These are phyloP conservation scores for Thereva unica DNA, from an alignment of 2,888 invertebrate species.

Conservation along the genomic window DNA sequence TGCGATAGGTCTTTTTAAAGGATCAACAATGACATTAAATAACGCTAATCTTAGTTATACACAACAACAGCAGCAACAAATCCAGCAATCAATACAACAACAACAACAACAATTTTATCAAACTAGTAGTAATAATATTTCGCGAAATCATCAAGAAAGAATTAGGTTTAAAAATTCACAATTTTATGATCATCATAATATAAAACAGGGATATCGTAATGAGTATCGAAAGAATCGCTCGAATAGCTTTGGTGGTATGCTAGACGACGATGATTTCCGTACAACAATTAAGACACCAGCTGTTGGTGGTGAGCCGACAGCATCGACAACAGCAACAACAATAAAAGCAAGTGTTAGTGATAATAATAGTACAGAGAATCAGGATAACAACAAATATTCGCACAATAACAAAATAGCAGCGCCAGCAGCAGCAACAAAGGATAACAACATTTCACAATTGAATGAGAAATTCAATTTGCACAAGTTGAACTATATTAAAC, in stretches of 20 bases:
- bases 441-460: slow-evolving; percentile 5
- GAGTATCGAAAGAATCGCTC: slow-evolving; percentile 31
- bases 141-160: slow-evolving; percentile 24
- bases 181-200: slow-evolving; percentile 22
- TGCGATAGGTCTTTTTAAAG: slow-evolving; percentile 75
- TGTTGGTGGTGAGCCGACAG: not conserved
- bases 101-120: slow-evolving; percentile 50
- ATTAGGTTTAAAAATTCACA: slow-evolving; percentile 28
- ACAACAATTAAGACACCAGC: slow-evolving; percentile 40
- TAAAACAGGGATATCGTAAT: slow-evolving; percentile 11
- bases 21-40: slow-evolving; percentile 73
- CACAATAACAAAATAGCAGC: slow-evolving; percentile 13
- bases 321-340: not conserved
- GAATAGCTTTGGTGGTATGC: slow-evolving; percentile 12
- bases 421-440: slow-evolving; percentile 25
- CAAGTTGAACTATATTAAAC: not conserved
- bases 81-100: slow-evolving; percentile 16
- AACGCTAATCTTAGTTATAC: slow-evolving; percentile 55
- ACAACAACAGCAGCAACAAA: not conserved
- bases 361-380: not conserved
- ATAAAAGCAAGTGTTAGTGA: not conserved
- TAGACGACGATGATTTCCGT: slow-evolving; percentile 18
- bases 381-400: not conserved
- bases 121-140: slow-evolving; percentile 38
- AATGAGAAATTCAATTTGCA: slow-evolving; percentile 24